Evolutionary conservation across 35 echinoderm and acorn worm species (phyloP), one percentile per base, ranked within the genome.

Genomic region (Apostichopus californicus): DNA sequence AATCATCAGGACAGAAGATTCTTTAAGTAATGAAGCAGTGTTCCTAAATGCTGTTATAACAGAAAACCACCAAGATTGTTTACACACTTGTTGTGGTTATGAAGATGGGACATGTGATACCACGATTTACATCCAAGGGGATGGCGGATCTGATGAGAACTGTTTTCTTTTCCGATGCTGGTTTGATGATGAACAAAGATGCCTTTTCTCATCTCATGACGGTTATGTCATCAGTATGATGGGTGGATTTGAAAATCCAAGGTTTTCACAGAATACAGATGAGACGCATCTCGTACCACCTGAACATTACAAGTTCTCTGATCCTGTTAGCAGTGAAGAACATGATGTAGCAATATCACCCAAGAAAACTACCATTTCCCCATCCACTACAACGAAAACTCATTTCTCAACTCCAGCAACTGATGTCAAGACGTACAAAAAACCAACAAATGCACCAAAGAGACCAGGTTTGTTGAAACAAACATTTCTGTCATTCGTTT

Each of bases 1-100:
- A 78, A 91, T 91, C 11, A 91, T 91, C 17, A 53, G 89, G 73
- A 91, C 89, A 57, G 89, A 91, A 21, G 89, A 91, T 78, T 91
- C 89, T 60, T 17, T 91, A 25, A 23, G 21, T 8, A 91, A 79
- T 55, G 46, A 79, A 10, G 77, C 72, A n/a, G 22, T 54, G n/a
- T 91, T 91, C 8, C 14, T 91, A 11, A 73, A 91, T 91, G 89
- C 89, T 59, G 55, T 91, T 6, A 23, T 79, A 57, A 1, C 89
- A 17, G 55, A 91, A n/a, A 60, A 21, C 60, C 78, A 56, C 75
- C 10, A 53, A 17, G 55, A 7, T 54, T 91, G 89, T 59, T 77
- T 77, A 23, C 15, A 79, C 21, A 23, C 75, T 17, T 91, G 89
- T 57, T 91, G 89, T 79, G 56, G n/a, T 91, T 12, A 79, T 78